Conservation (phyloP, 2,797 vertebrate species). For the Streptopelia turtur region DNA sequence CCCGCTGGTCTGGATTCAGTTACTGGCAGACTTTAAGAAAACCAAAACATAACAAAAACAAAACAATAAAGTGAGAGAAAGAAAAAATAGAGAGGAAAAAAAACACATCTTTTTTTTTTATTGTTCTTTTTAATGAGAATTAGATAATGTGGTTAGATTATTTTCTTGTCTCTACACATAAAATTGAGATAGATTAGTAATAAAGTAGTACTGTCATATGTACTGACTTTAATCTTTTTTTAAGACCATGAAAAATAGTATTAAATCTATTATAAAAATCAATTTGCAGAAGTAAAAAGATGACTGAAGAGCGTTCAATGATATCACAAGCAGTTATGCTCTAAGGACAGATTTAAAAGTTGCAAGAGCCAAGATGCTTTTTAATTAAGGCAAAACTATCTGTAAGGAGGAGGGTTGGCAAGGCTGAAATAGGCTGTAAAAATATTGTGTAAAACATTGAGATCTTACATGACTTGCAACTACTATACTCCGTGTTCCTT, state of each 20-base stretch:
- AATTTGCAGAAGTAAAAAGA: neutral
- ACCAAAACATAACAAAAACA: neutral
- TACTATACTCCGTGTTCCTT: neutral
- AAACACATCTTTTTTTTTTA: neutral
- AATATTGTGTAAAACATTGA: neutral
- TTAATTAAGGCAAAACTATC: constrained; percentile 1
- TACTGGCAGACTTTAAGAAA: neutral
- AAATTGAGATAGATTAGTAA: neutral
- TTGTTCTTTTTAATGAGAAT: neutral
- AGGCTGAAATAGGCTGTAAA: constrained; percentile 17
- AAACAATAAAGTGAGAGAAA: neutral
- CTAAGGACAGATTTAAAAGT: constrained; percentile 25
- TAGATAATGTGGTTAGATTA: neutral
- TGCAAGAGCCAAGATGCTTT: neutral
- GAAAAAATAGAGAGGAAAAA: no score
- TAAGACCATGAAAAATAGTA: neutral
- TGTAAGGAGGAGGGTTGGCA: neutral
- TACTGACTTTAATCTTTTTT: neutral
- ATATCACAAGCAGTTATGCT: neutral
- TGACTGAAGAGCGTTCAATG: neutral
- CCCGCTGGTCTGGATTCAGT: neutral
- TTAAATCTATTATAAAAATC: neutral
- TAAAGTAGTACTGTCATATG: neutral
- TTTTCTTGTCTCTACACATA: neutral
- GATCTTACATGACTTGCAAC: neutral